Base-by-base conservation (phyloP, 2,888 invertebrate genomes). In the Lithodes maja region DNA sequence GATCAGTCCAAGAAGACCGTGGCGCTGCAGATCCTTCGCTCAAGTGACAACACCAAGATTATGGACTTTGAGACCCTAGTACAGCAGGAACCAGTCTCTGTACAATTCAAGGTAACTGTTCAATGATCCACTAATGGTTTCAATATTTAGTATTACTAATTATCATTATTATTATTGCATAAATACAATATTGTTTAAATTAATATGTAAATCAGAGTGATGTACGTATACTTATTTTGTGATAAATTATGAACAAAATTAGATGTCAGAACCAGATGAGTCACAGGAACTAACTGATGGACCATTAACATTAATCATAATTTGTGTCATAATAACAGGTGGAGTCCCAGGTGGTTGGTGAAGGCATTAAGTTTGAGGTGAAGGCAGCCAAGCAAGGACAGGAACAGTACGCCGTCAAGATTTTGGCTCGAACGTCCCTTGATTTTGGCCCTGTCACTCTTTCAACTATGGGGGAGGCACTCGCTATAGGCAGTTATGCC, bases 341-440 rank as follows among this genome's bases (percentile, higher is more conserved):
- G 50, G 80, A 89, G 53, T 50, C 61, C 15, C 85, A 79, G 2
- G 52, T 15, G 49, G 80, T 80, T 77, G 55, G 71, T 5, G 49
- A 15, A 33, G 68, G 80, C 33, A 85, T 89, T 61, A 89, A 89
- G 54, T 75, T 89, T 74, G 85, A 75, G 50, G 55, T 55, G 53
- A 52, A 81, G 15, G 2, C 71, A 3, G 68, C 15, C 3, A 68
- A 68, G 33, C 75, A 81, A n/a, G 88, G 68, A n/a, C 15, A 33
- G 17, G 71, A 68, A n/a, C 54, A 33, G 2, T 89, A 89, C 68
- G 7, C 9, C 3, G 9, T 79, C 1, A 71, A 68, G n/a, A 2
- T n/a, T n/a, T n/a, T n/a, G n/a, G n/a, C n/a, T n/a, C n/a, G n/a
- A n/a, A n/a, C n/a, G n/a, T n/a, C n/a, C n/a, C n/a, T n/a, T n/a